These are phyloP conservation scores for Aleiodes alternator DNA, from an alignment of 2,888 invertebrate species.

Conservation along the genomic window DNA sequence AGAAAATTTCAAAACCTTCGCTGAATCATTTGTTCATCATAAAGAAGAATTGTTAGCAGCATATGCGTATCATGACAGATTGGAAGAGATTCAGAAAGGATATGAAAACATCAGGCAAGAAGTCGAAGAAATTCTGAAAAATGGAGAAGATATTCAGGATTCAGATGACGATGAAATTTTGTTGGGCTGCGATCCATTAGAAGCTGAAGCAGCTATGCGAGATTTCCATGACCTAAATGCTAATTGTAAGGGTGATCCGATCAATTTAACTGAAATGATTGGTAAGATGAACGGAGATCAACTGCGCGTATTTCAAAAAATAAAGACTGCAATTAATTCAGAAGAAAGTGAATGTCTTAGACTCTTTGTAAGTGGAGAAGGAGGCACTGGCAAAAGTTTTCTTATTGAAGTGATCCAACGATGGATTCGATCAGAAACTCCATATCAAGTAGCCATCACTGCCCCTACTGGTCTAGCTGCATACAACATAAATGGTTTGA, in stretches of 20 bases:
- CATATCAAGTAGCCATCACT: constrained; percentile 5
- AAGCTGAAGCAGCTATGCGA: constrained; percentile 19
- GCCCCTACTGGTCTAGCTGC: constrained; percentile 28
- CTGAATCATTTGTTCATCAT: constrained; percentile 54
- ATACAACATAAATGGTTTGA: constrained; percentile 28
- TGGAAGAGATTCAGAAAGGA: constrained; percentile 19
- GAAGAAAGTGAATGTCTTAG: constrained; percentile 14
- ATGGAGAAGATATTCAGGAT: neutral
- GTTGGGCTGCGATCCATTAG: neutral
- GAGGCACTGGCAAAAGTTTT: constrained; percentile 23
- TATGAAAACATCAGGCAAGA: constrained; percentile 4
- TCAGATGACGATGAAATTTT: constrained; percentile 10
- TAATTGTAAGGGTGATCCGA: constrained; percentile 45
- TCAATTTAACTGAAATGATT: constrained; percentile 16
- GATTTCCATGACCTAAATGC: constrained; percentile 40
- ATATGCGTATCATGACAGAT: constrained; percentile 28
- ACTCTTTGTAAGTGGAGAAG: constrained; percentile 31
- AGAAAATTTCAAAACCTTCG: constrained; percentile 53
- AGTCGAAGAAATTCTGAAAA: neutral
- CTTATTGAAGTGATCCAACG: neutral
- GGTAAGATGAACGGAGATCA: constrained; percentile 33
- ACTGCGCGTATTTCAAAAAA: constrained; percentile 23
- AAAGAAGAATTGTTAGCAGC: constrained; percentile 13
- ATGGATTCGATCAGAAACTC: constrained; percentile 2
- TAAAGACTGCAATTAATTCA: neutral